Evolutionary conservation across 1,140 invertebrate genomes (phyloP), one percentile per base, ranked within the genome.

Genomic region (Sinella curviseta): DNA sequence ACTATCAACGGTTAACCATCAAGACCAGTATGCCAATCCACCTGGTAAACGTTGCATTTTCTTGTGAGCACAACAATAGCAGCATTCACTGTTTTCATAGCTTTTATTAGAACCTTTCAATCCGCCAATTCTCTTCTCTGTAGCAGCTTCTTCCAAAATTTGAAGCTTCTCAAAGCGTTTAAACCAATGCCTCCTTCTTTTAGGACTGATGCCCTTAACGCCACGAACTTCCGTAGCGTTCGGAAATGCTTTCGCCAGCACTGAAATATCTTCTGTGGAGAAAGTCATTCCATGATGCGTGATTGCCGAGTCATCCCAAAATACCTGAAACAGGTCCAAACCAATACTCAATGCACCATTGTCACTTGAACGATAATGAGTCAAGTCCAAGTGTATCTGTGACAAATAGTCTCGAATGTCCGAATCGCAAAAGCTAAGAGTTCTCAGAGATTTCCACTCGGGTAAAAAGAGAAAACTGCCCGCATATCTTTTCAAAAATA

Each of bases 171-270:
- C 26, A 33, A 70, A 70, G 31, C 65, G 65, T 33, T n/a, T 30
- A 30, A 70, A 33, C 65, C 65, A 70, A 30, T 70, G 26, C 31
- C 31, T 70, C 31, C 65, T 30, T 33, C 31, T 70, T n/a, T 70
- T 70, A 8, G 65, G 8, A 33, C 65, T 31, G 57, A 65, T 26
- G 1, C 65, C 65, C 24, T 14, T 2, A 3, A 70, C 65, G 24
- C 57, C 57, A 2, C 65, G 26, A n/a, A 70, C 24, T n/a, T 70
- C 3, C 12, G 65, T 31, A 30, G 31, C 28, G n/a, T 74, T 57
- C 0, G 78, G 78, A 55, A 79, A 79, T 33, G 74, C 28, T 75
- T 75, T 79, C 0, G 78, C 73, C 12, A 79, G 36, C n/a, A 48
- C 48, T 28, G n/a, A 14, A 79, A 74, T 33, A 28, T 76, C 36